Percentiles rank a stretch among this genome's conserved stretches.
Evolutionary conservation across 2,113 vertebrate species (phyloP).

Genomic region (Nothobranchius furzeri): DNA sequence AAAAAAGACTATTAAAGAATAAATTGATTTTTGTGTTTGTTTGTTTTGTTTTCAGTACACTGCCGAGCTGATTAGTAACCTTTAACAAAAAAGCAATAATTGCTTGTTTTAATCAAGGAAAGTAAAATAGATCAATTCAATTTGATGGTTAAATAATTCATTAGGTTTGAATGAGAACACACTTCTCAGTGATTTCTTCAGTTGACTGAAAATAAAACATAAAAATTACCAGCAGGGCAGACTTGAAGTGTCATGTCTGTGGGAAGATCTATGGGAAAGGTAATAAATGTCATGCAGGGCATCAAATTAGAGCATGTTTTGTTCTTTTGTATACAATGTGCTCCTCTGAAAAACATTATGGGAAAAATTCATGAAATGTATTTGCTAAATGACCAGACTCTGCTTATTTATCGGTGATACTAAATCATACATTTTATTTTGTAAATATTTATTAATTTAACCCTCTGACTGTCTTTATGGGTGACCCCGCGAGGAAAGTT

Average conservation of each 20-base stretch:
- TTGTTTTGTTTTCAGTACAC: not conserved
- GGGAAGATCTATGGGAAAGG: not conserved
- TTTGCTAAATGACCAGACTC: constrained; percentile 15
- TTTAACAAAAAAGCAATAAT: constrained; percentile 2
- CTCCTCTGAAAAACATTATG: not conserved
- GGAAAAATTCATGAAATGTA: constrained; percentile 39
- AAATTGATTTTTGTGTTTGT: constrained; percentile 1
- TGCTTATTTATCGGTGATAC: not conserved
- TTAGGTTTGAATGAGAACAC: constrained; percentile 28
- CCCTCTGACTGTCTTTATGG: no score
- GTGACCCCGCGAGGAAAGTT: not conserved
- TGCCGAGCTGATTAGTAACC: constrained; percentile 19
- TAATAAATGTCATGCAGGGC: not conserved
- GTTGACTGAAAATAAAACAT: constrained; percentile 15
- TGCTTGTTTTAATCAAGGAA: constrained; percentile 35
- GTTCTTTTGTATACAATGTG: not conserved
- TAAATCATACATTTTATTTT: not conserved
- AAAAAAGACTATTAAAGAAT: not conserved
- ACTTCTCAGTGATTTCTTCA: not conserved
- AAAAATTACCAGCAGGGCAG: constrained; percentile 12
- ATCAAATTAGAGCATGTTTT: not conserved
- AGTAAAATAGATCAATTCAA: constrained; percentile 13
- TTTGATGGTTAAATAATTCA: constrained; percentile 14
- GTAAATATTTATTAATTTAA: no score
- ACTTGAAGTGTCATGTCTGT: not conserved